Conservation (phyloP, 2,888 invertebrate genomes). For the Romanomermis culicivorax region DNA sequence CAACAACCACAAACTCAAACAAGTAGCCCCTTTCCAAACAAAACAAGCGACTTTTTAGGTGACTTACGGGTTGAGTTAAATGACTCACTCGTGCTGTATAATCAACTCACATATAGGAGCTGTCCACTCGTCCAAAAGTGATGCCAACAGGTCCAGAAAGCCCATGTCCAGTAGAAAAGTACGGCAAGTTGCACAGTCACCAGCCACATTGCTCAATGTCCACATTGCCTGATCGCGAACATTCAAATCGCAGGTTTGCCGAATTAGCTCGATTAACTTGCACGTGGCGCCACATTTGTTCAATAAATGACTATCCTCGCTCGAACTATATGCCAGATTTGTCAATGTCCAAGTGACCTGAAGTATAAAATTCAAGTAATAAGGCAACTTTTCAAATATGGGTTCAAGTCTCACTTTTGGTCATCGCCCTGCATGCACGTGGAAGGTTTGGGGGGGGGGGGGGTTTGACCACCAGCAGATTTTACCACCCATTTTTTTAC, state of each 20-base stretch:
- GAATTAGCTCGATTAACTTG: not conserved
- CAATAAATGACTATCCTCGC: not conserved
- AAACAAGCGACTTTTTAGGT: too few species aligned
- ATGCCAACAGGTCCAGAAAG: not conserved
- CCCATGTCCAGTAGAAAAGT: not conserved
- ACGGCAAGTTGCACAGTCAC: not conserved
- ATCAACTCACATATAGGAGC: too few species aligned
- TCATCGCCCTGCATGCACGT: too few species aligned
- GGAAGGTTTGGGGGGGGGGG: too few species aligned
- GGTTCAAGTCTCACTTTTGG: too few species aligned
- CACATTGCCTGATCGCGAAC: slow-evolving; percentile 3
- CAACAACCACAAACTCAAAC: too few species aligned
- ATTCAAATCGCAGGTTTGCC: not conserved
- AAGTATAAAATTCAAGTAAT: not conserved
- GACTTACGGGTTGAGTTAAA: too few species aligned
- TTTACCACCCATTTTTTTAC: too few species aligned
- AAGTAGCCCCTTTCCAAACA: too few species aligned
- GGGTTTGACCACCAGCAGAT: too few species aligned
- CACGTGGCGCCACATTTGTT: not conserved
- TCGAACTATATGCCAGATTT: not conserved
- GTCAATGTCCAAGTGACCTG: slow-evolving; percentile 2
- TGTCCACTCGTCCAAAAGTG: not conserved
- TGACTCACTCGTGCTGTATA: too few species aligned
- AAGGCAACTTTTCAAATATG: not conserved
- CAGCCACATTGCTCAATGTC: slow-evolving; percentile 1